phyloP scores from a whole-genome alignment of 2,888 invertebrate genomes.

The Entomobrya multifasciata region DNA sequence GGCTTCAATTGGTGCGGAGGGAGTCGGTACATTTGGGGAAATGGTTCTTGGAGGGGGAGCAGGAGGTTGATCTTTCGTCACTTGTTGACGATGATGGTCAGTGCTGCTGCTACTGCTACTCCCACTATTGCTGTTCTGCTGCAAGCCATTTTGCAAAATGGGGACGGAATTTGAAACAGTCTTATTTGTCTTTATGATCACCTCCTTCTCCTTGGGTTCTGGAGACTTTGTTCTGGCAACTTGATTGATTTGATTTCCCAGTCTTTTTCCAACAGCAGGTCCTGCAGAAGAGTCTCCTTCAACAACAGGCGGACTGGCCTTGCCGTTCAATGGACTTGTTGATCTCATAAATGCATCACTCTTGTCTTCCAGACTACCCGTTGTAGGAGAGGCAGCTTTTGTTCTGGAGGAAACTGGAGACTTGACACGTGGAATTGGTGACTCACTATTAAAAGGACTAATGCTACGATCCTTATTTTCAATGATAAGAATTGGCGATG shows the following conservation, averaged over 20 bases:
- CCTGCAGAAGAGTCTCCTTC: too few species aligned
- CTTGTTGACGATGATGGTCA: slow-evolving; percentile 38
- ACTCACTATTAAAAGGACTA: slow-evolving; percentile 50
- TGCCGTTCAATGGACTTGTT: slow-evolving; percentile 50
- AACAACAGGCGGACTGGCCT: slow-evolving; percentile 31
- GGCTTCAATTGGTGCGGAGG: not conserved
- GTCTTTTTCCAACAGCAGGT: not conserved
- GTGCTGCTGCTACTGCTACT: not conserved
- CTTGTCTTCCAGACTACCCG: not conserved
- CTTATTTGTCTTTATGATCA: slow-evolving; percentile 29
- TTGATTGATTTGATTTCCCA: slow-evolving; percentile 7
- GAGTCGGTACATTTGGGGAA: not conserved
- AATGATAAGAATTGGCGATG: slow-evolving; percentile 54
- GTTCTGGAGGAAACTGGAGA: not conserved
- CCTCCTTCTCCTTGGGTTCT: not conserved
- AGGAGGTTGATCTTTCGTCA: slow-evolving; percentile 22
- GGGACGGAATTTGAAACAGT: slow-evolving; percentile 1
- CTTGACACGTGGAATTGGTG: slow-evolving; percentile 31
- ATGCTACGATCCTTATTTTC: slow-evolving; percentile 32
- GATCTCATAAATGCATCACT: slow-evolving; percentile 44
- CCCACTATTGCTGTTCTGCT: not conserved
- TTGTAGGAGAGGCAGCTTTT: not conserved
- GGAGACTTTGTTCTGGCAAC: slow-evolving; percentile 33
- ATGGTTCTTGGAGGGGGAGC: slow-evolving; percentile 43
- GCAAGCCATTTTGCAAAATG: slow-evolving; percentile 18